These are phyloP conservation scores for Blennius ocellaris DNA, from an alignment of 2,113 vertebrate species.

Conservation along the genomic window DNA sequence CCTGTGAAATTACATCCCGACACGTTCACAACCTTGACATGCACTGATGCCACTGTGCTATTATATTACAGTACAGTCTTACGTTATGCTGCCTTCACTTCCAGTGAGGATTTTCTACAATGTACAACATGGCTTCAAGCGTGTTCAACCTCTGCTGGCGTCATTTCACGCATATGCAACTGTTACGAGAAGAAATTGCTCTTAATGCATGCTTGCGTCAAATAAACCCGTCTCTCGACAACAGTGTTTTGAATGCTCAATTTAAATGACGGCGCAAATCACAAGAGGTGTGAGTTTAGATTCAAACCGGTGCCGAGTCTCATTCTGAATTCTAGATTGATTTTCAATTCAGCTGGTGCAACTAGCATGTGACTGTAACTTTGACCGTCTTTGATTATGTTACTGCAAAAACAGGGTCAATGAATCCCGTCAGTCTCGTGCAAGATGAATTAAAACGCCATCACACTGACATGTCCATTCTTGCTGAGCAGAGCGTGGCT, in stretches of 20 bases:
- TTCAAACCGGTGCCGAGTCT: background rate
- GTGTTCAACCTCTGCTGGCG: background rate
- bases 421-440: background rate
- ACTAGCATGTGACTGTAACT: background rate
- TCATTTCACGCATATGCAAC: background rate
- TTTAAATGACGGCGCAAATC: background rate
- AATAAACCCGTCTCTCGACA: no score
- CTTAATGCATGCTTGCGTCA: no score
- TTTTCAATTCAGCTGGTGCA: background rate
- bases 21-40: background rate
- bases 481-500: conserved; percentile 2
- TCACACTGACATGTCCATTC: conserved; percentile 6
- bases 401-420: background rate
- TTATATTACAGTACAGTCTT: background rate
- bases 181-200: background rate
- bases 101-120: background rate
- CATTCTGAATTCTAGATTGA: background rate
- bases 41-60: background rate
- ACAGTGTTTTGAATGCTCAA: no score
- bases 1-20: conserved; percentile 1
- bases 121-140: background rate
- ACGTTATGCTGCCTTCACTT: background rate
- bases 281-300: background rate
- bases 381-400: background rate
- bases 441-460: background rate